These are phyloP conservation scores for Uria lomvia DNA, from an alignment of 2,113 vertebrate genomes.

Conservation along the genomic window DNA sequence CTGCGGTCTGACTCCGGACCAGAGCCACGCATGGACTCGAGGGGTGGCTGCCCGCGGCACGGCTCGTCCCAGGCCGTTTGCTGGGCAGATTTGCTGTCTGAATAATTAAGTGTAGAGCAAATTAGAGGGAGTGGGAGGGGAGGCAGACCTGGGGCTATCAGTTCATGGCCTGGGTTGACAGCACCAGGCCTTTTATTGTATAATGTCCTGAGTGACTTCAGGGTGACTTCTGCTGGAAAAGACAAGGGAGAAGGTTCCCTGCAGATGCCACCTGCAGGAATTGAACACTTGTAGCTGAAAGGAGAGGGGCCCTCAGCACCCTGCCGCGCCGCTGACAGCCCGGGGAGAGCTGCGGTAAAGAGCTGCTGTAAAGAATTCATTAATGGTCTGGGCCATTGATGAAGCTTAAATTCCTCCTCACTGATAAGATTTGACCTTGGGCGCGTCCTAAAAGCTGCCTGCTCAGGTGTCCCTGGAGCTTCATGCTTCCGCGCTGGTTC, in stretches of 20 bases:
- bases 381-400: not conserved
- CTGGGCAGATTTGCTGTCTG: not conserved
- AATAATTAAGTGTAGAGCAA: not conserved
- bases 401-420: not conserved
- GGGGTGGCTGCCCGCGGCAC: not conserved
- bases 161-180: not conserved
- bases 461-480: not conserved
- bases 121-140: not conserved
- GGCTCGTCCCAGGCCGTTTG: not conserved
- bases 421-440: not conserved
- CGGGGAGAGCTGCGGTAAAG: not conserved
- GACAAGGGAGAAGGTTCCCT: not conserved
- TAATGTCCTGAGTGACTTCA: not conserved
- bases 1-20: not conserved
- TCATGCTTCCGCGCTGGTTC: not conserved
- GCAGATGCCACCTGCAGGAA: not conserved
- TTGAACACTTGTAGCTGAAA: not conserved
- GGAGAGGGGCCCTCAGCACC: not conserved
- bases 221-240: not conserved
- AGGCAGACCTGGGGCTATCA: not conserved
- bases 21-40: fast-evolving
- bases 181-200: not conserved
- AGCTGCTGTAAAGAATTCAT: not conserved
- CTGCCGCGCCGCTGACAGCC: not conserved
- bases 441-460: not conserved